These are phyloP conservation scores for Orchesella flavescens DNA, from an alignment of 2,888 invertebrate genomes.

Conservation along the genomic window DNA sequence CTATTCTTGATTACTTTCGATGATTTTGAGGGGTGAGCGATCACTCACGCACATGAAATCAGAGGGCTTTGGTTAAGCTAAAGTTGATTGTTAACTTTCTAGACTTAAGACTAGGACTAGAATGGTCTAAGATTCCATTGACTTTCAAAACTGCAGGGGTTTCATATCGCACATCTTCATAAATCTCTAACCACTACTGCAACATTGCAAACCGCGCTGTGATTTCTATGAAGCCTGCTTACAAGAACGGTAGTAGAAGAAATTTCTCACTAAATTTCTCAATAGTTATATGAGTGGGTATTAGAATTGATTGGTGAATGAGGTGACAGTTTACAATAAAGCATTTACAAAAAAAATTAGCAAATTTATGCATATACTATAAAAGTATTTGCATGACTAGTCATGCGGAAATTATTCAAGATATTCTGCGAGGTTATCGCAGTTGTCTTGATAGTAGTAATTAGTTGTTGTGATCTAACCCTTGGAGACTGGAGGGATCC, in stretches of 20 bases:
- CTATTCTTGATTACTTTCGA: conserved; percentile 38
- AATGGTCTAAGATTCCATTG: neutral
- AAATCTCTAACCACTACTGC: too few relatives aligned
- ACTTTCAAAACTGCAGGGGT: neutral
- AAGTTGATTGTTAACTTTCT: conserved; percentile 49
- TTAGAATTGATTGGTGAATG: neutral
- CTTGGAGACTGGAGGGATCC: conserved; percentile 53
- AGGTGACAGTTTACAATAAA: neutral
- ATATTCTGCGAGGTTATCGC: neutral
- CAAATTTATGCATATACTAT: conserved; percentile 1
- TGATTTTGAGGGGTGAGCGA: neutral
- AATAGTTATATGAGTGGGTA: too few relatives aligned
- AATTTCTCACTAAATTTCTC: too few relatives aligned
- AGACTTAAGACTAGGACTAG: conserved; percentile 1
- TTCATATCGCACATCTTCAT: too few relatives aligned
- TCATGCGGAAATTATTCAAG: conserved; percentile 38
- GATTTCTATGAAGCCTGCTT: too few relatives aligned
- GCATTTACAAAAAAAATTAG: neutral
- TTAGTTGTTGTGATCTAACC: conserved; percentile 23
- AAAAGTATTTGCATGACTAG: conserved; percentile 37
- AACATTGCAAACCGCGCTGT: too few relatives aligned
- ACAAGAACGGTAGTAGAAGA: too few relatives aligned
- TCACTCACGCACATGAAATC: conserved; percentile 28
- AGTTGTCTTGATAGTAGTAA: conserved; percentile 24
- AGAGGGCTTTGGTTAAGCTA: conserved; percentile 8